Evolutionary conservation across 1,140 invertebrate species (phyloP), one percentile per base, ranked within the genome.

Genomic region (Atta cephalotes): DNA sequence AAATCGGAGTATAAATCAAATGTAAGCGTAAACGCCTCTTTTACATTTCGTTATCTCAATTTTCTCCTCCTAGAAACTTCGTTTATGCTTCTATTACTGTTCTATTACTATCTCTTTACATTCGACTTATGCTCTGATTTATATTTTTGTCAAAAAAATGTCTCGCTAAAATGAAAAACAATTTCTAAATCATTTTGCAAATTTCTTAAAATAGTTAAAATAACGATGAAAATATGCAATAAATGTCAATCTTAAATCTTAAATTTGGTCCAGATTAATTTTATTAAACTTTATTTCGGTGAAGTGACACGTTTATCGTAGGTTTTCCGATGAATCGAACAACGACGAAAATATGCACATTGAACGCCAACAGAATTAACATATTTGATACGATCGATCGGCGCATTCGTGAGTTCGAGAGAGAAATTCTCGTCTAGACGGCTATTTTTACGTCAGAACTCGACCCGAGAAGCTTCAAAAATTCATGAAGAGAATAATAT

Each of bases 401-500:
- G 25, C 18, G 65, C 9, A 3, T 14, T 45, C 35, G 65, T n/a
- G 18, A 28, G 35, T 35, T 12, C 21, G 16, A 14, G 6, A 31
- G 25, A 58, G 25, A 39, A 18, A 14, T 35, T 72, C 80, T 70
- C 80, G 80, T 63, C 56, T 63, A 84, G 70, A 76, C 56, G 56
- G 74, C 70, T 74, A 84, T 84, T 84, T 84, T 74, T 39, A 35
- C 68, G 66, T 79, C 53, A n/a, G 35, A 51, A 58, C 70, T 76
- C 56, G 65, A n/a, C 28, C 25, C 39, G 66, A 18, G n/a, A 21
- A 14, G 31, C 81, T 35, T 90, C 70, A 91, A 91, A 87, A 84
- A 91, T 91, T 91, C 90, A 91, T 90, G 87, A 85, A 87, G 62
- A 39, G 79, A 85, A 91, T 91, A 91, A 91, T 90, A 84, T 77